Conservation (phyloP, 2,113 vertebrate species). For the Pan troglodytes region NHGRI_mPanTro3-v2.1_pri NC_086015.1:64894001-64894500, state of each 20-base stretch:
- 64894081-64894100: not conserved
- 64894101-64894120: conserved; percentile 19
- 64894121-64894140: not conserved
- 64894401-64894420: not conserved
- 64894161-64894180: conserved; percentile 49
- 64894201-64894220: not conserved
- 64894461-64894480: not conserved
- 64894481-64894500: not conserved
- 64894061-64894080: not conserved
- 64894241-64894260: not conserved
- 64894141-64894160: not conserved
- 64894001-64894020: not conserved
- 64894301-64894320: not conserved
- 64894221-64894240: not conserved
- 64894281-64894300: not conserved
- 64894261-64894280: not conserved
- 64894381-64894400: conserved; percentile 17
- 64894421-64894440: not conserved
- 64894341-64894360: not conserved
- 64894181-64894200: not conserved
- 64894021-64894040: not conserved
- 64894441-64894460: not conserved
- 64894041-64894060: conserved; percentile 29
- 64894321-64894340: conserved; percentile 10
- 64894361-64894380: not conserved